Base-by-base conservation (phyloP, 2,888 invertebrate species). In the Nomada lathburiana region DNA sequence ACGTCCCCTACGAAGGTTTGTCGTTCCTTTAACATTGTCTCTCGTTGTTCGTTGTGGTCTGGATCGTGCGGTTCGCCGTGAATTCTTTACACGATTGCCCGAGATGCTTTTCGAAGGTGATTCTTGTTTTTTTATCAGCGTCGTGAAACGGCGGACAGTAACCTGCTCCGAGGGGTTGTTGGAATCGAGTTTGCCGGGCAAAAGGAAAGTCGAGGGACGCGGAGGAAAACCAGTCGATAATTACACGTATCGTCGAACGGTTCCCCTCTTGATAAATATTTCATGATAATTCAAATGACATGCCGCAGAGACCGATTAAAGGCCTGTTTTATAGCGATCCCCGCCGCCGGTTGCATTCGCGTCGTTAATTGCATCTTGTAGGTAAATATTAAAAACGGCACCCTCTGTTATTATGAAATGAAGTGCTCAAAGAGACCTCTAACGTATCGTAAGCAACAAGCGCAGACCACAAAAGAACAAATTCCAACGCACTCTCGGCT, bases 151-250 rank as follows among this genome's bases (percentile, higher is more conserved):
- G 13, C 11, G 36, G 20, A 2, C 29, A 63, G 11, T n/a, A 53
- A 63, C n/a, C 13, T 20, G 16, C 20, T 1, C 42, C 1, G 36
- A 36, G 36, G 36, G 36, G 36, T 36, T 36, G 36, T 36, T 36
- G 36, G 36, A 36, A 5, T 36, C 36, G 36, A 44, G 42, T 44
- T n/a, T 4, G 7, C 18, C 18, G 57, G 13, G 11, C 42, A 72
- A 63, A 42, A 59, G 11, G 55, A 65, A 62, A 62, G 52, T 53
- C 20, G 36, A 60, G 20, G 67, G 47, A 53, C 60, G 13, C 20
- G 52, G 62, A 75, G 69, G 72, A 65, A 69, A 80, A 71, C 69
- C 77, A 73, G 57, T 68, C 71, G 75, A 85, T 73, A 63, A 83
- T 79, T 63, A 63, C 52, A 42, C n/a, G 72, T 57, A 57, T 86